A percentile compares a stretch with the other conserved stretches of the same genome.
phyloP scores from a whole-genome alignment of 2,113 vertebrate species.

The cattle (Bos taurus) region ARS-UCD2.0 NC_037344.1:60970501-60971000 shows the following conservation, averaged over 20 bases:
- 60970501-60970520: neutral
- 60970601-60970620: no score
- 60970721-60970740: neutral
- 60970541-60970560: neutral
- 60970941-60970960: neutral
- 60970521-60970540: neutral
- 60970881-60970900: neutral
- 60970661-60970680: neutral
- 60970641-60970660: neutral
- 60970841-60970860: neutral
- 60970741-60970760: neutral
- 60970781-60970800: neutral
- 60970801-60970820: neutral
- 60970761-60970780: neutral
- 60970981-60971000: neutral
- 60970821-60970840: neutral
- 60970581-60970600: neutral
- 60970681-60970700: neutral
- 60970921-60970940: rapidly evolving
- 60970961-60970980: neutral
- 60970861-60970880: neutral
- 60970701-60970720: neutral
- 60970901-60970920: neutral
- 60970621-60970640: neutral
- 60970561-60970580: neutral